phyloP scores from a whole-genome alignment of 2,888 invertebrate species.

The Boloria selene region DNA sequence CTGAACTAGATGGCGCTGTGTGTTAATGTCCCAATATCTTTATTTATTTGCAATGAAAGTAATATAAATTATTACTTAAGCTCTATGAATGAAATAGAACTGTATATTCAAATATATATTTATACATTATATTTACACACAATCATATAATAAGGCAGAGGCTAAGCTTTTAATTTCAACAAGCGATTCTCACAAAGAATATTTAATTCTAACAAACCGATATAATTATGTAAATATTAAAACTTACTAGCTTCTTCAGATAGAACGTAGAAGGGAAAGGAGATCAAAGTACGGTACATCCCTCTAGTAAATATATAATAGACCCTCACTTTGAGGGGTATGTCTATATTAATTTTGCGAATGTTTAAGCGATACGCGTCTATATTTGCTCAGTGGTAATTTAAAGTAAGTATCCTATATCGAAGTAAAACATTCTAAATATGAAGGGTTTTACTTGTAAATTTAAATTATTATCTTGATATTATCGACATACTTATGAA shows the following conservation, averaged over 20 bases:
- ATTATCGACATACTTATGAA: too few relatives aligned
- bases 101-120: too few relatives aligned
- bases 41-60: too few relatives aligned
- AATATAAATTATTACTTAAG: too few relatives aligned
- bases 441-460: too few relatives aligned
- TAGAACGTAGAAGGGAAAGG: slow-evolving; percentile 62
- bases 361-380: slow-evolving; percentile 42
- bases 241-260: slow-evolving; percentile 67
- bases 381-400: not conserved
- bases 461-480: too few relatives aligned
- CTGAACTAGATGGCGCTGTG: too few relatives aligned
- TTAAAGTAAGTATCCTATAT: too few relatives aligned
- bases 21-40: too few relatives aligned
- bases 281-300: slow-evolving; percentile 68
- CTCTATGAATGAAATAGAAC: too few relatives aligned
- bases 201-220: slow-evolving; percentile 67
- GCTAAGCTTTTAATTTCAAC: slow-evolving; percentile 18
- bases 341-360: slow-evolving; percentile 75
- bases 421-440: too few relatives aligned
- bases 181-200: slow-evolving; percentile 35
- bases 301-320: slow-evolving; percentile 78
- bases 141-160: not conserved
- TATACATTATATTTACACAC: not conserved
- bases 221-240: slow-evolving; percentile 74
- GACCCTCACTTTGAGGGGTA: slow-evolving; percentile 60